Percentiles rank a stretch among this genome's conserved stretches.
These are phyloP conservation scores for Orthonevra nobilis DNA, from an alignment of 2,888 invertebrate genomes.

Conservation along the genomic window DNA sequence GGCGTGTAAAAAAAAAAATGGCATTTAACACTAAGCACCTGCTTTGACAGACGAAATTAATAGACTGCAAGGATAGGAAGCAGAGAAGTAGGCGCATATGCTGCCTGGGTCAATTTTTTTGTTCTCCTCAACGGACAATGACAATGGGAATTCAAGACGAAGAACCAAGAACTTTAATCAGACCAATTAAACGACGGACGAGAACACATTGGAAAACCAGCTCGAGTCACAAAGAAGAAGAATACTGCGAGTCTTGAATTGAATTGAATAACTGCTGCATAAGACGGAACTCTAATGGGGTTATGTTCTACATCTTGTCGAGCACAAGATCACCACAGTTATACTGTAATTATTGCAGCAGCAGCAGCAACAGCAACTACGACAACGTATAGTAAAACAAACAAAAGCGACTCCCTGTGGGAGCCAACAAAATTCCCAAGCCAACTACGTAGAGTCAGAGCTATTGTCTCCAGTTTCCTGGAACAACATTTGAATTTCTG, in stretches of 20 bases:
- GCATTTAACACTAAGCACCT: slow-evolving; percentile 42
- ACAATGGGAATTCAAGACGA: slow-evolving; percentile 20
- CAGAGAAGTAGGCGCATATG: not conserved
- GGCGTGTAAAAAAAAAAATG: slow-evolving; percentile 25
- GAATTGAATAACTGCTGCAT: slow-evolving; percentile 7
- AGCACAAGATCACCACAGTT: slow-evolving; percentile 25
- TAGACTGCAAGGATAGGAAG: slow-evolving; percentile 31
- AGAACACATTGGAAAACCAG: slow-evolving; percentile 21
- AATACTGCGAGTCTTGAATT: slow-evolving; percentile 21
- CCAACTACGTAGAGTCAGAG: too few species aligned
- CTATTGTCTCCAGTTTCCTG: slow-evolving; percentile 63
- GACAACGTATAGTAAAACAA: slow-evolving; percentile 41
- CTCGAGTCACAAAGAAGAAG: not conserved
- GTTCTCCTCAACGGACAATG: not conserved
- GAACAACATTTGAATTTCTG: slow-evolving; percentile 68
- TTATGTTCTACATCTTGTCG: slow-evolving; percentile 21
- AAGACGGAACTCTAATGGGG: slow-evolving; percentile 38
- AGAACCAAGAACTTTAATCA: slow-evolving; percentile 60
- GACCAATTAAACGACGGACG: slow-evolving; percentile 56
- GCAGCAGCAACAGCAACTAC: slow-evolving; percentile 1
- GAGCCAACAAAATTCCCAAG: too few species aligned
- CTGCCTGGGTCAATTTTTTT: slow-evolving; percentile 25
- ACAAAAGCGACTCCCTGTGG: slow-evolving; percentile 52
- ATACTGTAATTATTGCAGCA: slow-evolving; percentile 44
- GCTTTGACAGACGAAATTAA: slow-evolving; percentile 42